Percentiles rank a stretch among this genome's conserved stretches.
phyloP scores from a whole-genome alignment of 2,113 vertebrate species.

The Pedionomus torquatus region DNA sequence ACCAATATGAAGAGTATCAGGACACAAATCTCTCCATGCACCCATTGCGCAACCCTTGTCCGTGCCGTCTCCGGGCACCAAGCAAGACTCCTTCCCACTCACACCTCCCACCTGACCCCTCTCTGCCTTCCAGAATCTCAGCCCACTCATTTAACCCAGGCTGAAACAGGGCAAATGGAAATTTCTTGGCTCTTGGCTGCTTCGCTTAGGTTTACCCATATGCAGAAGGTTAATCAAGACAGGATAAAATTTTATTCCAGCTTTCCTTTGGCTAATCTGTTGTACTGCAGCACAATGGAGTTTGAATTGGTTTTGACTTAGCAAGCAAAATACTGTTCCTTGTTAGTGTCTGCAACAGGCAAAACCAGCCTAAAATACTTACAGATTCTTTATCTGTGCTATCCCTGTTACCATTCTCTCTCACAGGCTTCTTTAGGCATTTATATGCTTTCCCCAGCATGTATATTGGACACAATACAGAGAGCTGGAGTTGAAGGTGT shows the following conservation, averaged over 20 bases:
- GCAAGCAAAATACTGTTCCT: background rate
- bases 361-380: background rate
- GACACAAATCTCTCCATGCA: background rate
- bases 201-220: background rate
- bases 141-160: background rate
- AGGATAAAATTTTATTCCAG: background rate
- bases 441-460: background rate
- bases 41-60: background rate
- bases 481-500: background rate
- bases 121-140: background rate
- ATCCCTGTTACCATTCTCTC: background rate
- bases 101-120: accelerated
- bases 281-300: background rate
- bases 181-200: background rate
- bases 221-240: background rate
- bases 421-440: background rate
- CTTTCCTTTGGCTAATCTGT: background rate
- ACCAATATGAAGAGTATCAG: background rate
- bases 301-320: background rate
- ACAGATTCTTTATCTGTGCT: background rate
- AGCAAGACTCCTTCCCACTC: background rate
- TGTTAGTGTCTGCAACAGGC: background rate
- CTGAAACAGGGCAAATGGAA: background rate
- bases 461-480: background rate
- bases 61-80: accelerated